phyloP scores from a whole-genome alignment of 1,140 invertebrate species.

The Euura lappo region DNA sequence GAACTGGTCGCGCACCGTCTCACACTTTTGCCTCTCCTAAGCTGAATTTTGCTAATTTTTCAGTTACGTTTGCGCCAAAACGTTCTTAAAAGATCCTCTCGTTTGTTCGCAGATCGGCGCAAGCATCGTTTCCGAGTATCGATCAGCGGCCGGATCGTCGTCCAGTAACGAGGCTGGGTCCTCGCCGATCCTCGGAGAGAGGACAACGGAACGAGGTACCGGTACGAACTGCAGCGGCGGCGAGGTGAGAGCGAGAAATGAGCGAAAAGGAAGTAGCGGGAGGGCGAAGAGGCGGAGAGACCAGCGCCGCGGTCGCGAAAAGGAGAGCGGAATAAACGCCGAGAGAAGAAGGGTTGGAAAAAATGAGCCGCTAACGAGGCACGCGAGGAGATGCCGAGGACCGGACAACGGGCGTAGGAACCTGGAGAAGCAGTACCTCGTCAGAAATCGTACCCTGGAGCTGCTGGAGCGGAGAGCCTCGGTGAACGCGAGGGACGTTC shows the following conservation, averaged over 20 bases:
- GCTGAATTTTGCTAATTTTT: too few relatives aligned
- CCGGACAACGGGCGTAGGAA: constrained; percentile 4
- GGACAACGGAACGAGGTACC: not conserved
- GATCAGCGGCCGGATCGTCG: too few relatives aligned
- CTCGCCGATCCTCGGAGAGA: not conserved
- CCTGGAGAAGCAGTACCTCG: constrained; percentile 29
- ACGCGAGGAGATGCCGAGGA: not conserved
- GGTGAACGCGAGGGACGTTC: not conserved
- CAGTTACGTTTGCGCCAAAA: too few relatives aligned
- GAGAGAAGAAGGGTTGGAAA: not conserved
- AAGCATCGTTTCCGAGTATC: too few relatives aligned
- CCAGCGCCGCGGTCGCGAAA: too few relatives aligned
- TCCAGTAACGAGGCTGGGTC: too few relatives aligned
- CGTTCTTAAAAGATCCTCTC: too few relatives aligned
- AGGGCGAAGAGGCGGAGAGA: not conserved
- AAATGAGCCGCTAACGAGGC: not conserved
- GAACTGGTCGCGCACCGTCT: too few relatives aligned
- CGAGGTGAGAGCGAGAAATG: not conserved
- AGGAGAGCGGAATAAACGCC: not conserved
- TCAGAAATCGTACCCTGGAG: constrained; percentile 27
- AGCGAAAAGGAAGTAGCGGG: not conserved
- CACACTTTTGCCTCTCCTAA: too few relatives aligned
- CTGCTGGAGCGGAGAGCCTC: constrained; percentile 19
- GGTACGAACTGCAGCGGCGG: not conserved
- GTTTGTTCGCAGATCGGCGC: too few relatives aligned